Conservation (phyloP, 2,113 vertebrate genomes). For the Chaetops frenatus region DNA sequence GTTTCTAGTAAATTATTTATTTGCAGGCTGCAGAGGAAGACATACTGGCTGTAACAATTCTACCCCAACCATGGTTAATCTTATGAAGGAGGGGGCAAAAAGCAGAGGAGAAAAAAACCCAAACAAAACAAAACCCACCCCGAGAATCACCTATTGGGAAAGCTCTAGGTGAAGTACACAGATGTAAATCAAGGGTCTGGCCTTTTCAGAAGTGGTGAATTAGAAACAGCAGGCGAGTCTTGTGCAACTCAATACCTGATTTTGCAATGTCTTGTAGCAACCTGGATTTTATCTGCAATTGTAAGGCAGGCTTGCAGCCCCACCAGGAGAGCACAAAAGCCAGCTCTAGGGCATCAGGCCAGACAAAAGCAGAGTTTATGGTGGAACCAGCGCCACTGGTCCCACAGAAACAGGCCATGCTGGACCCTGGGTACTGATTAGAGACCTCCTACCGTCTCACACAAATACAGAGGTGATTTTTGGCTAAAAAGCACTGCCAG, state of each 20-base stretch:
- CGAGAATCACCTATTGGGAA: neutral
- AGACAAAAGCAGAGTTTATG: neutral
- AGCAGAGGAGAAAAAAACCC: neutral
- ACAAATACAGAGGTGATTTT: neutral
- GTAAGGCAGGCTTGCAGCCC: neutral
- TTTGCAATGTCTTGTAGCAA: neutral
- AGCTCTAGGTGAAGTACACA: neutral
- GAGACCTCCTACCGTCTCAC: neutral
- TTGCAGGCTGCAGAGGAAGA: neutral
- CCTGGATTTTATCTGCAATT: neutral
- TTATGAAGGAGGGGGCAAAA: neutral
- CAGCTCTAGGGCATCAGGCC: neutral
- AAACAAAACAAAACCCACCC: neutral
- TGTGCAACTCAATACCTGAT: constrained; percentile 5
- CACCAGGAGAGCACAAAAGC: neutral
- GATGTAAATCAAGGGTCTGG: neutral
- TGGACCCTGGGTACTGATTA: neutral
- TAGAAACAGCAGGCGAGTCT: neutral
- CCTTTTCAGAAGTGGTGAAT: neutral
- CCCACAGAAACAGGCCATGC: neutral
- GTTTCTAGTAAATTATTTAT: neutral
- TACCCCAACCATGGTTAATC: neutral
- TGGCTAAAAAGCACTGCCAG: neutral
- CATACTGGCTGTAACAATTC: neutral
- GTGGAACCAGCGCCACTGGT: neutral